Base-by-base conservation (phyloP, 2,888 invertebrate species). In the Nebria salina region DNA sequence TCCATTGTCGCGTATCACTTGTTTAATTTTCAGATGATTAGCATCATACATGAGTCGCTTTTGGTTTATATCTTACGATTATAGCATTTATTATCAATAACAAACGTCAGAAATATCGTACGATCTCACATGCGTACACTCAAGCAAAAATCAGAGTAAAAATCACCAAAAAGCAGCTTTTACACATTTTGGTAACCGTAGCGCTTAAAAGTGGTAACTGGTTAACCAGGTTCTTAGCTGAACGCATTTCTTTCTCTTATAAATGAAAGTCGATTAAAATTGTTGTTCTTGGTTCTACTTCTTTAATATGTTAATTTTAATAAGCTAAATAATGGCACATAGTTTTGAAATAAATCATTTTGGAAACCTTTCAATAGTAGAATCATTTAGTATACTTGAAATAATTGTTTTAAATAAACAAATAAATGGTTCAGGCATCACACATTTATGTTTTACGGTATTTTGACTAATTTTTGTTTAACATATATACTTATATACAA, bases 1-100 rank as follows among this genome's bases (percentile, higher is more conserved):
- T 80, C 75, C 75, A 75, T 80, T 64, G 64, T 77, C 43, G 6
- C n/a, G 5, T 15, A 25, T 68, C 25, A 73, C 72, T 77, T 54
- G 2, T 54, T 34, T 34, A 34, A 34, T 34, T 34, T 34, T 1
- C 34, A 34, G 34, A 34, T 34, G 5, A 34, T 34, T 4, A 34
- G 5, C 34, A 34, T 34, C 34, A 4, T 34, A 34, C 0, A 34
- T 34, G 34, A 34, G 34, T 34, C 34, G 34, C 34, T 34, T 2
- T 34, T 34, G 5, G 4, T 34, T 34, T 34, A 34, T 34, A 34
- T 34, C 34, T 1, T 11, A 6, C 6, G 2, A 11, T 54, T 54
- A 7, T 54, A 34, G 54, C 2, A 54, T 54, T 26, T 13, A 13
- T 25, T 68, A 25, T 26, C 26, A 26, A 68, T 9, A 68, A 68